Evolutionary conservation across 2,888 invertebrate genomes (phyloP).

Genomic region (Neoaliturus tenellus): DNA sequence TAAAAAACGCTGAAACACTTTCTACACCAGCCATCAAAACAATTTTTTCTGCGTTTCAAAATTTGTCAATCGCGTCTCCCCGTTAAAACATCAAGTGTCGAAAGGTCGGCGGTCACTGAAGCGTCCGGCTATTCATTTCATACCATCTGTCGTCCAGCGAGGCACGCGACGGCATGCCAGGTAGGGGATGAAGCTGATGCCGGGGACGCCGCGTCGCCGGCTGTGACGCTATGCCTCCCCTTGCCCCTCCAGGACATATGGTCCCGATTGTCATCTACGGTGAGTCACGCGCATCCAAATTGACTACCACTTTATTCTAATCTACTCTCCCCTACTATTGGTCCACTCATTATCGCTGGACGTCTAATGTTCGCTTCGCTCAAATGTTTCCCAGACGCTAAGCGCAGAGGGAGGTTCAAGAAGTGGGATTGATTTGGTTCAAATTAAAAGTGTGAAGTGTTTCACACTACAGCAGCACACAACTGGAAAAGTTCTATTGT

Average conservation of each 20-base stretch:
- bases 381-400: conserved; percentile 4
- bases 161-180: background rate
- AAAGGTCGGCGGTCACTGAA: background rate
- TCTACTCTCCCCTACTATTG: conserved; percentile 50
- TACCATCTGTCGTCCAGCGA: background rate
- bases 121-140: conserved; percentile 14
- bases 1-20: too few species aligned
- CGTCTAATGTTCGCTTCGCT: conserved; percentile 42
- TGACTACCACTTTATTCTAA: conserved; percentile 53
- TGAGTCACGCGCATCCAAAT: conserved; percentile 45
- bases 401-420: background rate
- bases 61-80: too few species aligned
- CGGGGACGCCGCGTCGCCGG: background rate
- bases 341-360: conserved; percentile 35
- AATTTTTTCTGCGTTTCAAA: too few species aligned
- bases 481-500: too few species aligned
- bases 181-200: background rate
- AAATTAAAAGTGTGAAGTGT: too few species aligned
- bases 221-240: conserved; percentile 34
- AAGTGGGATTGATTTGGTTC: too few species aligned
- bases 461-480: too few species aligned
- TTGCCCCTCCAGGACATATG: conserved; percentile 18
- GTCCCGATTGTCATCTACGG: conserved; percentile 40
- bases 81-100: too few species aligned
- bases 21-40: too few species aligned